Base-by-base conservation (phyloP, 2,888 invertebrate species). In the Luffia ferchaultella region DNA sequence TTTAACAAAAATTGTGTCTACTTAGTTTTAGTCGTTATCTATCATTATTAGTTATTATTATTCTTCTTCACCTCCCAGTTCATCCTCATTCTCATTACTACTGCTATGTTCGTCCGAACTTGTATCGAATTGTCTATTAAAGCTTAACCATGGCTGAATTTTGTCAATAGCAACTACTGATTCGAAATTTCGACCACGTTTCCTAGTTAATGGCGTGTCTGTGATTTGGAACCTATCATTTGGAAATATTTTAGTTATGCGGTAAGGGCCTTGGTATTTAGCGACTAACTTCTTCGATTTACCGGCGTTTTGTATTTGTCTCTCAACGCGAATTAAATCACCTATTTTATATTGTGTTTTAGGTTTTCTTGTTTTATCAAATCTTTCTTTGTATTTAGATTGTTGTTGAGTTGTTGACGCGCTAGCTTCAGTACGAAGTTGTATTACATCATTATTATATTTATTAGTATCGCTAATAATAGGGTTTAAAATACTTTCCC, bases 191-290 rank as follows among this genome's bases (percentile, higher is more conserved):
- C 30, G 30, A 12, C 30, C 30, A 12, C 30, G 30, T 30, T 30
- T 30, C 30, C 12, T 30, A 30, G 30, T n/a, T n/a, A n/a, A n/a
- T n/a, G n/a, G n/a, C n/a, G n/a, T n/a, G n/a, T n/a, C n/a, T n/a
- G n/a, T n/a, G n/a, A n/a, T n/a, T n/a, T n/a, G n/a, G n/a, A n/a
- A 51, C 30, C 52, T 48, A 16, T 52, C 52, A 20, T 49, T 46
- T 16, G 16, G 20, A 9, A 49, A 18, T 15, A 46, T 42, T 16
- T 42, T 42, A 3, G 19, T 15, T 16, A 52, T 20, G 2, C 46
- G 20, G 20, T 49, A 49, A 20, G 52, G 52, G 1, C 52, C 49
- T 18, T n/a, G 16, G 43, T 47, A 50, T 42, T 46, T 50, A 12
- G n/a, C 17, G 2, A 17, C 46, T 2, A 50, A 17, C 18, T 47